A percentile compares a stretch with the other conserved stretches of the same genome.
These are phyloP conservation scores for Pseudorhombus dupliciocellatus DNA, from an alignment of 2,113 vertebrate species.

Conservation along the genomic window DNA sequence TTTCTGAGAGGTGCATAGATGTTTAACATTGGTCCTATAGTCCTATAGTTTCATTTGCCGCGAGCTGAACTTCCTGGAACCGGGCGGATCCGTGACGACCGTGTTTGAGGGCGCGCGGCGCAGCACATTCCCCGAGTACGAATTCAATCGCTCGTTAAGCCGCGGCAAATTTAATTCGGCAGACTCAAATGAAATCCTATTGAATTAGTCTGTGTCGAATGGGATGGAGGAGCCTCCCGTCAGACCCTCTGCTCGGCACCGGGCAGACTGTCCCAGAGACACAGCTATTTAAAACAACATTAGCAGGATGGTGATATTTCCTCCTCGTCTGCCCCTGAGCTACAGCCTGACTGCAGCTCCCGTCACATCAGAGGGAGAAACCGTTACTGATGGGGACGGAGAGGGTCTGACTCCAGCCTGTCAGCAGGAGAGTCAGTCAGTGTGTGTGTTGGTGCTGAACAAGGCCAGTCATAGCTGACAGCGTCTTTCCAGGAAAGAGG, in stretches of 20 bases:
- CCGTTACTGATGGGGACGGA: conserved; percentile 54
- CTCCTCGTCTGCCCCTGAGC: conserved; percentile 47
- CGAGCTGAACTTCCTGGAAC: conserved; percentile 14
- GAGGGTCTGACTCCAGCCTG: conserved; percentile 51
- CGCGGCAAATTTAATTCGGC: conserved; percentile 42
- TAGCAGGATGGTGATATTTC: conserved; percentile 59
- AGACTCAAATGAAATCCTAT: conserved; percentile 44
- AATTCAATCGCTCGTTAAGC: conserved; percentile 52
- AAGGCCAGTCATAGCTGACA: conserved; percentile 69
- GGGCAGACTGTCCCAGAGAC: conserved; percentile 47
- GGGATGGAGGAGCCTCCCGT: conserved; percentile 18
- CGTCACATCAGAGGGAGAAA: conserved; percentile 46
- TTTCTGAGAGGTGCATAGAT: too few species aligned
- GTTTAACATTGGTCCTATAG: too few species aligned
- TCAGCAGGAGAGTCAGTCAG: conserved; percentile 35
- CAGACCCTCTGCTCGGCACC: conserved; percentile 26
- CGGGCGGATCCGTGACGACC: conserved; percentile 27
- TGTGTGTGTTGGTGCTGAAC: conserved; percentile 38
- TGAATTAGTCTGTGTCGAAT: conserved; percentile 48
- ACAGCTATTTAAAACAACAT: conserved; percentile 63
- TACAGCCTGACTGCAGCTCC: conserved; percentile 47
- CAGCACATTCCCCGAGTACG: conserved; percentile 35
- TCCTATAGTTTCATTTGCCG: conserved; percentile 19
- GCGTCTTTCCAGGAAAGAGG: conserved; percentile 57
- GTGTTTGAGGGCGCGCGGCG: conserved; percentile 20